Evolutionary conservation across 2,888 invertebrate genomes (phyloP).

Genomic region (Seira musarum): DNA sequence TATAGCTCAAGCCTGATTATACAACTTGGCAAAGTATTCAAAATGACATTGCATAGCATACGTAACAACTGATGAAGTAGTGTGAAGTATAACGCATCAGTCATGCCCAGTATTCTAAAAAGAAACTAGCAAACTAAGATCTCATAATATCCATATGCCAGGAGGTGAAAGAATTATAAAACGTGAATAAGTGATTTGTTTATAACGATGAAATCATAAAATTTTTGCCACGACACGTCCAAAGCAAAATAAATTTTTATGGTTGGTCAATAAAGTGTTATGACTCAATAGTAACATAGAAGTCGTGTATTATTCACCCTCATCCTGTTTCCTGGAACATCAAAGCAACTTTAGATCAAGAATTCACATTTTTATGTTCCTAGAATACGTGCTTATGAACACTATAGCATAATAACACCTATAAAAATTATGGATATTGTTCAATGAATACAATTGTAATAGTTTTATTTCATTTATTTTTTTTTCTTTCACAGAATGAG

Average conservation of each 20-base stretch:
- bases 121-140: too few species aligned
- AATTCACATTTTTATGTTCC: too few species aligned
- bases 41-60: too few species aligned
- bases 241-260: neutral
- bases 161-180: neutral
- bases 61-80: too few species aligned
- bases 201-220: neutral
- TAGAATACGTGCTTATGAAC: too few species aligned
- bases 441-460: too few species aligned
- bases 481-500: slow-evolving; percentile 63
- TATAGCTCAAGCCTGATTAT: neutral
- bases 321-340: slow-evolving; percentile 30
- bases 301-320: slow-evolving; percentile 21
- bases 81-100: too few species aligned
- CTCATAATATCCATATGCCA: neutral
- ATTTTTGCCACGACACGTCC: neutral
- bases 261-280: slow-evolving; percentile 33
- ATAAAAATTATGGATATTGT: too few species aligned
- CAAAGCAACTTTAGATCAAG: too few species aligned
- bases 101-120: too few species aligned
- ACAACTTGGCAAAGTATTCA: neutral
- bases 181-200: slow-evolving; percentile 40
- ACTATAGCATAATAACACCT: too few species aligned
- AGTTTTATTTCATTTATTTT: too few species aligned
- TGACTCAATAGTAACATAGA: slow-evolving; percentile 38